Conservation (phyloP, 2,888 invertebrate species). For the Azorinus chamasolen region DNA sequence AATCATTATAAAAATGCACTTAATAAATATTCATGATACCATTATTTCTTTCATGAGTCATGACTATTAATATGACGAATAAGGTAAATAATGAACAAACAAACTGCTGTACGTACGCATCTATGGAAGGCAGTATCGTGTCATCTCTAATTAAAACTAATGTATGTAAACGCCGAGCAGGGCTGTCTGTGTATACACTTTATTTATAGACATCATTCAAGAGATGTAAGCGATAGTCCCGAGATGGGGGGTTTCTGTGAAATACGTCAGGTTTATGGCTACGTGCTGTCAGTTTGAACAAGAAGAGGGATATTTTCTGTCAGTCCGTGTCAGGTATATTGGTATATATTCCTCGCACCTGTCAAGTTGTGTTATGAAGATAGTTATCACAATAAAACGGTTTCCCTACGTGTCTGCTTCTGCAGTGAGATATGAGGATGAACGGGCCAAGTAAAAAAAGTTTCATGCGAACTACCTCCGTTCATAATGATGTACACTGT, state of each 20-base stretch:
- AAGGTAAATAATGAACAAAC: too few relatives aligned
- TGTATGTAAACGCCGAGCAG: slow-evolving; percentile 27
- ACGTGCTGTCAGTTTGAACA: slow-evolving; percentile 57
- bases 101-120: too few relatives aligned
- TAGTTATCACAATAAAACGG: slow-evolving; percentile 57
- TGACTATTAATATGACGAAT: too few relatives aligned
- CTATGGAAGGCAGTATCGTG: slow-evolving; percentile 12
- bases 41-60: too few relatives aligned
- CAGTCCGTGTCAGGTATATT: slow-evolving; percentile 59
- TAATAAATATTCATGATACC: too few relatives aligned
- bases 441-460: too few relatives aligned
- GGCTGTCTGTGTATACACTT: slow-evolving; percentile 43
- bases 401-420: slow-evolving; percentile 28
- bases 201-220: slow-evolving; percentile 52
- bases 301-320: slow-evolving; percentile 62
- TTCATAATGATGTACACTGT: too few relatives aligned
- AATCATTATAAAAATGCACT: too few relatives aligned
- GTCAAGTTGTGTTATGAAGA: slow-evolving; percentile 59
- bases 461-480: too few relatives aligned
- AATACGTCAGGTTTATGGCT: slow-evolving; percentile 63
- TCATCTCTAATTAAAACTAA: slow-evolving; percentile 56
- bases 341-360: slow-evolving; percentile 62
- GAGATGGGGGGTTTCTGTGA: slow-evolving; percentile 63
- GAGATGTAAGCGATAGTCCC: slow-evolving; percentile 59
- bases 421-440: too few relatives aligned